These are phyloP conservation scores for Drosophila novamexicana DNA, from an alignment of 1,140 invertebrate species.

Conservation along the genomic window DNA sequence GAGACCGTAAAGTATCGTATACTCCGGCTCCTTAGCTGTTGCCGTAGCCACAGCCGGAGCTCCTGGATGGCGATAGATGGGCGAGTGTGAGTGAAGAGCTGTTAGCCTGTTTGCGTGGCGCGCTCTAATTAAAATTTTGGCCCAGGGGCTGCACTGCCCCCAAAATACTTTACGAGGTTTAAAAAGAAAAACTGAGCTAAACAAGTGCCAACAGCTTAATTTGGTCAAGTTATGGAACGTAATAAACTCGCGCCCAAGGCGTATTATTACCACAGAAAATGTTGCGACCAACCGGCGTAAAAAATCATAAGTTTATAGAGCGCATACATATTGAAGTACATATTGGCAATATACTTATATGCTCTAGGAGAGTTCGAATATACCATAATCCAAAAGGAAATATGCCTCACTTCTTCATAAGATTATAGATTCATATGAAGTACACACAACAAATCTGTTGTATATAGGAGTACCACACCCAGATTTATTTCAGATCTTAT, in stretches of 20 bases:
- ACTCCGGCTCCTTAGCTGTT: slow-evolving; percentile 23
- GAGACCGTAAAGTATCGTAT: slow-evolving; percentile 74
- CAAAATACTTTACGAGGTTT: slow-evolving; percentile 66
- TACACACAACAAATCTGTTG: too few species aligned
- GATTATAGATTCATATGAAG: too few species aligned
- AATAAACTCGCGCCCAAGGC: slow-evolving; percentile 65
- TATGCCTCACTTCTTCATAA: too few species aligned
- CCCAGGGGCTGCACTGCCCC: slow-evolving; percentile 51
- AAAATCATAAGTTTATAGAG: too few species aligned
- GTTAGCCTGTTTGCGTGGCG: slow-evolving; percentile 68
- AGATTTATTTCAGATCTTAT: too few species aligned
- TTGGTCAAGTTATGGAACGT: slow-evolving; percentile 60
- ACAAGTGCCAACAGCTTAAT: slow-evolving; percentile 61
- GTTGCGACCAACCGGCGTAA: too few species aligned
- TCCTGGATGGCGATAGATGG: background rate
- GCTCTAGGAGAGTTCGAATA: too few species aligned
- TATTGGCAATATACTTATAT: too few species aligned
- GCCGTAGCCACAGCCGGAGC: background rate
- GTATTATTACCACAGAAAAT: slow-evolving; percentile 20
- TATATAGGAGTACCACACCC: too few species aligned
- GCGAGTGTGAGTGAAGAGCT: slow-evolving; percentile 15
- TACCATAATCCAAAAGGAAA: too few species aligned
- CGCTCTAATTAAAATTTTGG: slow-evolving; percentile 80
- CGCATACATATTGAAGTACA: too few species aligned
- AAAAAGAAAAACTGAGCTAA: slow-evolving; percentile 47